phyloP scores from a whole-genome alignment of 2,113 vertebrate genomes.

The Psilopsiagon aurifrons region DNA sequence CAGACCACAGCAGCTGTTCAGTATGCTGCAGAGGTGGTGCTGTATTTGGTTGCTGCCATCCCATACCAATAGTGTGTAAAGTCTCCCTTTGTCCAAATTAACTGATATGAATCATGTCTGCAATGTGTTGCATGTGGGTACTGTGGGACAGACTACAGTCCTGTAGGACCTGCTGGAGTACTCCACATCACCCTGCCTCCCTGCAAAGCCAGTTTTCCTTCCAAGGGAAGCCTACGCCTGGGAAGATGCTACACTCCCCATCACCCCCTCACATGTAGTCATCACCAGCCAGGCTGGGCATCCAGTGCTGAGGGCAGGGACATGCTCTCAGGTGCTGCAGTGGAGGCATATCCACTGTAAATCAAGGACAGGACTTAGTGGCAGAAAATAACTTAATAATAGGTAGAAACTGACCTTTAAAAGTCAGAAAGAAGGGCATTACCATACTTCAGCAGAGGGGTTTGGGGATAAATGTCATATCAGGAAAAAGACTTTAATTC shows the following conservation, averaged over 20 bases:
- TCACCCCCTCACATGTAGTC: background rate
- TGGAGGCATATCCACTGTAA: background rate
- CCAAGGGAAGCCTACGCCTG: background rate
- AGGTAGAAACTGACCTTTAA: slow-evolving; percentile 7
- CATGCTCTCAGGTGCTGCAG: background rate
- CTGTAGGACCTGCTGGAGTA: background rate
- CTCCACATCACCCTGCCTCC: background rate
- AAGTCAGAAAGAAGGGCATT: slow-evolving; percentile 16
- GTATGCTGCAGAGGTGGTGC: background rate
- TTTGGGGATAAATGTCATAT: background rate
- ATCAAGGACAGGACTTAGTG: background rate
- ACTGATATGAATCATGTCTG: background rate
- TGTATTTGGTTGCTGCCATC: background rate
- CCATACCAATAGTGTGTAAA: background rate
- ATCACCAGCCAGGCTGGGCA: background rate
- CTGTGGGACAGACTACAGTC: background rate
- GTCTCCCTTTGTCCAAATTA: background rate
- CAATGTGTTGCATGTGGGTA: background rate
- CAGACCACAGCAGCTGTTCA: background rate
- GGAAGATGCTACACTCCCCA: background rate
- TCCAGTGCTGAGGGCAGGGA: background rate
- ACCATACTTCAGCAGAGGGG: background rate
- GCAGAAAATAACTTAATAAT: slow-evolving; percentile 2
- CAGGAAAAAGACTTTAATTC: background rate
- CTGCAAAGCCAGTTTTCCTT: background rate